Conservation (phyloP, 2,797 vertebrate species). For the Poeciliopsis turneri region DNA sequence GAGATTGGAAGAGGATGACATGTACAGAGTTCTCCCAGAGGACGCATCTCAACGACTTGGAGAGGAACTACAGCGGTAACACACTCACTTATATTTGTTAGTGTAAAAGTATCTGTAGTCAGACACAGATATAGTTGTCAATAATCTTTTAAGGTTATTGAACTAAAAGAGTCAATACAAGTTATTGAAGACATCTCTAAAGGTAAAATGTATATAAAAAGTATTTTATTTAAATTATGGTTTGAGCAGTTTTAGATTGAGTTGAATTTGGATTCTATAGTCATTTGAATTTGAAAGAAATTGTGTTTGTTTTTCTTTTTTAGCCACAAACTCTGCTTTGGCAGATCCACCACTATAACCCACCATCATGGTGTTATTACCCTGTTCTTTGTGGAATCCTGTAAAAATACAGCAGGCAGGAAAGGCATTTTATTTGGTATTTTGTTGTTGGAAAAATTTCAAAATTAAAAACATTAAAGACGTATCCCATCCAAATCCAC, state of each 20-base stretch:
- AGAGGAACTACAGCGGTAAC: constrained; percentile 89
- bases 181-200: not conserved
- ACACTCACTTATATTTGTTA: not conserved
- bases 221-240: not conserved
- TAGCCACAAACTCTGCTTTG: not conserved
- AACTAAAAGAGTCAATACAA: not conserved
- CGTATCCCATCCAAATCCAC: not conserved
- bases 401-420: not conserved
- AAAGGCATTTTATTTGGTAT: constrained; percentile 5
- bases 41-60: constrained; percentile 89
- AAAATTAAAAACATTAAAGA: not conserved
- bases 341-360: not conserved
- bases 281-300: not conserved
- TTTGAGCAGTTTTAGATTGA: not conserved
- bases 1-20: constrained; percentile 92
- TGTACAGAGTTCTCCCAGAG: constrained; percentile 91
- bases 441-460: not conserved
- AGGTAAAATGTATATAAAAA: not conserved
- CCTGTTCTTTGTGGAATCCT: not conserved
- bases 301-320: not conserved
- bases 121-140: too few relatives aligned
- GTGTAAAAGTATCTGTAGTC: not conserved
- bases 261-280: not conserved
- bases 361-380: not conserved
- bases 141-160: not conserved